Base-by-base conservation (phyloP, 2,113 vertebrate species). In the Oreocharis arfaki region DNA sequence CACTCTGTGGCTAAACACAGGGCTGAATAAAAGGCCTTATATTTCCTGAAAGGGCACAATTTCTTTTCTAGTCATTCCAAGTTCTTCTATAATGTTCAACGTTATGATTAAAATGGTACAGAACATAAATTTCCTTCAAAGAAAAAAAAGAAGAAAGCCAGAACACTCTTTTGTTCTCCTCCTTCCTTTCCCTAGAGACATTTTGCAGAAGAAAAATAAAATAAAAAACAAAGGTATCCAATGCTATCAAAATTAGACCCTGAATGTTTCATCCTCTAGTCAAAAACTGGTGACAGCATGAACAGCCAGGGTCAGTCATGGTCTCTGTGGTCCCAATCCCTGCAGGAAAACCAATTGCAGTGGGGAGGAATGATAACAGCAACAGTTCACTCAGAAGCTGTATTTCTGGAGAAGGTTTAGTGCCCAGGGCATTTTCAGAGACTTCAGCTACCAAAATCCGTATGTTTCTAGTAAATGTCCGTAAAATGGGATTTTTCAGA, bases 401-500 rank as follows among this genome's bases (percentile, higher is more conserved):
- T 4, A 44, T 46, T 89, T 70, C 60, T 74, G 20, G n/a, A 70
- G 32, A 47, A 56, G 12, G 7, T 32, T 91, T 67, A 81, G 37
- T 13, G 46, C 80, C 6, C 2, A 65, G 63, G 69, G 42, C 68
- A 21, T 61, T 91, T 92, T 57, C 68, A 84, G 41, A 76, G 24
- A n/a, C 84, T 89, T 41, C 50, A 67, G 32, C 50, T 61, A n/a
- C 23, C 42, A 37, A 63, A 74, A 35, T 74, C 74, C 18, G 0
- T 32, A 33, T 73, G 55, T 91, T 91, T 84, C 76, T 46, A 84
- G 26, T 49, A 96, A 94, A 83, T 3, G 2, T 23, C 71, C 3
- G 0, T 53, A 92, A 96, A 95, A 92, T 77, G 37, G 71, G 56
- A 63, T 92, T 84, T 95, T 84, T 91, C 47, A 71, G 84, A 90